Conservation (phyloP, 1,140 invertebrate genomes). For the Drosophila parvula region DNA sequence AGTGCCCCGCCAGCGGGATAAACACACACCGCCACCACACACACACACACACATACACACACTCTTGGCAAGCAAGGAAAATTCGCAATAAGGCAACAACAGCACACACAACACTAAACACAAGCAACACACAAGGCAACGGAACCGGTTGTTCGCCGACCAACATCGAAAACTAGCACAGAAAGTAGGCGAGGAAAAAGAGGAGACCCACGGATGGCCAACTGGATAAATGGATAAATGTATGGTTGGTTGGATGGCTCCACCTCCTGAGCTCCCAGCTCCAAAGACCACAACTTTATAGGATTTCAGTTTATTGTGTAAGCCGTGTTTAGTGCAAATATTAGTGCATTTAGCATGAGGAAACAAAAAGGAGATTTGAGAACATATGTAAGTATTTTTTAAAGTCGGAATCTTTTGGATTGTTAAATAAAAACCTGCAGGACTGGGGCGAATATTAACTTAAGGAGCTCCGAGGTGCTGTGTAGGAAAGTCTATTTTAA, state of each 20-base stretch:
- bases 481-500: too few relatives aligned
- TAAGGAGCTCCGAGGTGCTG: too few relatives aligned
- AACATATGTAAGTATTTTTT: background rate
- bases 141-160: constrained; percentile 59
- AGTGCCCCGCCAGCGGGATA: constrained; percentile 60
- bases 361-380: background rate
- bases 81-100: constrained; percentile 57
- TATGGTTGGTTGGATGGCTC: background rate
- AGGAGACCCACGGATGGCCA: constrained; percentile 26
- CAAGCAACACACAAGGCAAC: constrained; percentile 33
- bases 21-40: constrained; percentile 4
- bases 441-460: too few relatives aligned
- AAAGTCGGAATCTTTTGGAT: too few relatives aligned
- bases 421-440: too few relatives aligned
- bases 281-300: background rate
- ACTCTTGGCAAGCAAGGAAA: constrained; percentile 50
- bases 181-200: constrained; percentile 74
- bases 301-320: background rate
- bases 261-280: constrained; percentile 45
- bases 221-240: background rate
- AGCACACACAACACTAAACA: constrained; percentile 41
- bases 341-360: too few relatives aligned
- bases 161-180: constrained; percentile 73
- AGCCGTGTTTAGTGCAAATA: background rate
- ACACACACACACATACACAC: constrained; percentile 20